phyloP scores from a whole-genome alignment of 1,140 invertebrate species.

The Venturia canescens region DNA sequence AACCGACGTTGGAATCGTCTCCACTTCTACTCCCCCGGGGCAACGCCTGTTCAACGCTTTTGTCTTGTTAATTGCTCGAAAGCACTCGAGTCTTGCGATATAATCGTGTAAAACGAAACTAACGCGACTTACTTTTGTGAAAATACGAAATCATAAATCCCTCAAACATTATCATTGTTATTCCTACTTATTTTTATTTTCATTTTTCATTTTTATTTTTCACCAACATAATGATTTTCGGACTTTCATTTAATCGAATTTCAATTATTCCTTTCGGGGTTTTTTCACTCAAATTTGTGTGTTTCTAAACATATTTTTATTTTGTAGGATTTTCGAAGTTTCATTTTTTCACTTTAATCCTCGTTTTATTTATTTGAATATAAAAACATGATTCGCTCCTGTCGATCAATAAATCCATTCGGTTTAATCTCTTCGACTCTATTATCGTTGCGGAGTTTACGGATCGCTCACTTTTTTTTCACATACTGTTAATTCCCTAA shows the following conservation, averaged over 20 bases:
- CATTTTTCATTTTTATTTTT: neutral
- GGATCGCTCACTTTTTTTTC: neutral
- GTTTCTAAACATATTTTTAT: too few species aligned
- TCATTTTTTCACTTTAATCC: too few species aligned
- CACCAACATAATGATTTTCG: too few species aligned
- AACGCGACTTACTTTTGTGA: slow-evolving; percentile 66
- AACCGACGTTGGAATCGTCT: neutral
- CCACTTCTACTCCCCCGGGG: neutral
- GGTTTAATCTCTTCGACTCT: too few species aligned
- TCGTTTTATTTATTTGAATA: too few species aligned
- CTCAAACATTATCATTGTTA: slow-evolving; percentile 38
- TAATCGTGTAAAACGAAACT: slow-evolving; percentile 59
- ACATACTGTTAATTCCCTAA: slow-evolving; percentile 19
- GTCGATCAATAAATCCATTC: too few species aligned
- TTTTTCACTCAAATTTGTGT: too few species aligned
- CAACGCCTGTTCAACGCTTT: slow-evolving; percentile 29
- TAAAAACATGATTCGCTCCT: too few species aligned
- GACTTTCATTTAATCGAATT: too few species aligned
- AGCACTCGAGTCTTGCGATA: slow-evolving; percentile 54
- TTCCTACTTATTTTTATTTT: neutral
- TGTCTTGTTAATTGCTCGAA: slow-evolving; percentile 64
- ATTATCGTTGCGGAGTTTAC: too few species aligned
- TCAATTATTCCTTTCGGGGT: too few species aligned
- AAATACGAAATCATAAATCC: slow-evolving; percentile 68
- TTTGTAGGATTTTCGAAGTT: too few species aligned